These are phyloP conservation scores for Lamproptera curius DNA, from an alignment of 2,888 invertebrate species.

Conservation along the genomic window DNA sequence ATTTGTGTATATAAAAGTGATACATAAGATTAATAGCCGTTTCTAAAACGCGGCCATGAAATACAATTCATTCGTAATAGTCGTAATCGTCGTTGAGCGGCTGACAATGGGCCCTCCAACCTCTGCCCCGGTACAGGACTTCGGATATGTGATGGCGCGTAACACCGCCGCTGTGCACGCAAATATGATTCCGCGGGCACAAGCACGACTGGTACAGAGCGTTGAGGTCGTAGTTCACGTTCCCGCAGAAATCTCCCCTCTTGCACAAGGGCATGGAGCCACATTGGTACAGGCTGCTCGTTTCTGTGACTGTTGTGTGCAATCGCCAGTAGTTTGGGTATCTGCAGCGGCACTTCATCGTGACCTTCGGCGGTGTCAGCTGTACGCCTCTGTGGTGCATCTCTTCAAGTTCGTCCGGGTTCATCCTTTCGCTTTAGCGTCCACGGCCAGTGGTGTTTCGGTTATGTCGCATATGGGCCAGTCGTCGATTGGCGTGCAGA, in stretches of 20 bases:
- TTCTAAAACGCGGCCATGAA: no score
- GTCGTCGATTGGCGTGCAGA: constrained; percentile 62
- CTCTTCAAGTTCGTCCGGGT: constrained; percentile 59
- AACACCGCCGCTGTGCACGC: constrained; percentile 72
- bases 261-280: constrained; percentile 71
- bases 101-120: constrained; percentile 77
- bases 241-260: constrained; percentile 79
- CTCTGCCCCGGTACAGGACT: constrained; percentile 75
- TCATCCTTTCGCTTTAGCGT: constrained; percentile 47
- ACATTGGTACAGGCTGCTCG: constrained; percentile 58
- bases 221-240: constrained; percentile 76
- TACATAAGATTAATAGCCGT: no score
- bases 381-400: constrained; percentile 58
- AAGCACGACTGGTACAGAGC: constrained; percentile 80
- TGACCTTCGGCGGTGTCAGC: constrained; percentile 59
- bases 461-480: constrained; percentile 54
- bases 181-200: constrained; percentile 79
- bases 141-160: constrained; percentile 67
- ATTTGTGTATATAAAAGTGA: no score
- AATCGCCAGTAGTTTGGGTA: constrained; percentile 73
- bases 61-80: constrained; percentile 47
- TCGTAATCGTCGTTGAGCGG: constrained; percentile 45
- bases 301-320: constrained; percentile 36
- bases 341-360: constrained; percentile 70
- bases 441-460: constrained; percentile 55